phyloP scores from a whole-genome alignment of 2,888 invertebrate species.

The Brenthis ino region DNA sequence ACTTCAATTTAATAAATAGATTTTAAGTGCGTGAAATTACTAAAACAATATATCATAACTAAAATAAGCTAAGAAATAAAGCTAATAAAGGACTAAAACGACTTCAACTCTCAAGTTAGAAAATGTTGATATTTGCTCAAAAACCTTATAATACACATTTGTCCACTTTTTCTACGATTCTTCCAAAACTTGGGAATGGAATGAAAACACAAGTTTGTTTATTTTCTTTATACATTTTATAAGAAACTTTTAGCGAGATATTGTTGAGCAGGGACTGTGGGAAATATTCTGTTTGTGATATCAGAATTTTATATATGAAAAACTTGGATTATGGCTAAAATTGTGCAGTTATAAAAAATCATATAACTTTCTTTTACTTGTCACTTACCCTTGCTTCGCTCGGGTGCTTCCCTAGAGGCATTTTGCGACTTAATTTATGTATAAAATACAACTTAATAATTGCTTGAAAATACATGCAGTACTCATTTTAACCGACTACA shows the following conservation, averaged over 20 bases:
- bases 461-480: no score
- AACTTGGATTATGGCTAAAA: constrained; percentile 10
- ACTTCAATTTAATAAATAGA: no score
- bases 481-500: no score
- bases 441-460: no score
- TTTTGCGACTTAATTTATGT: no score
- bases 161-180: constrained; percentile 30
- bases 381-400: no score
- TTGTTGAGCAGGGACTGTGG: constrained; percentile 35
- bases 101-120: background rate
- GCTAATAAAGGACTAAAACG: background rate
- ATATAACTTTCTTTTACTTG: no score
- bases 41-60: no score
- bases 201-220: constrained; percentile 42
- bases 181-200: constrained; percentile 37
- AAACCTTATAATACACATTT: constrained; percentile 24
- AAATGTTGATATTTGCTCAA: constrained; percentile 15
- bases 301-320: constrained; percentile 16
- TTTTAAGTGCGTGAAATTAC: no score
- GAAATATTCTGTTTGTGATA: constrained; percentile 37
- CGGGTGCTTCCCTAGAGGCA: no score
- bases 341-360: background rate
- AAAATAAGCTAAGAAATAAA: background rate
- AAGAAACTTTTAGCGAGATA: constrained; percentile 40
- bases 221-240: constrained; percentile 36